Conservation (phyloP, 2,888 invertebrate species). For the Achlya flavicornis region DNA sequence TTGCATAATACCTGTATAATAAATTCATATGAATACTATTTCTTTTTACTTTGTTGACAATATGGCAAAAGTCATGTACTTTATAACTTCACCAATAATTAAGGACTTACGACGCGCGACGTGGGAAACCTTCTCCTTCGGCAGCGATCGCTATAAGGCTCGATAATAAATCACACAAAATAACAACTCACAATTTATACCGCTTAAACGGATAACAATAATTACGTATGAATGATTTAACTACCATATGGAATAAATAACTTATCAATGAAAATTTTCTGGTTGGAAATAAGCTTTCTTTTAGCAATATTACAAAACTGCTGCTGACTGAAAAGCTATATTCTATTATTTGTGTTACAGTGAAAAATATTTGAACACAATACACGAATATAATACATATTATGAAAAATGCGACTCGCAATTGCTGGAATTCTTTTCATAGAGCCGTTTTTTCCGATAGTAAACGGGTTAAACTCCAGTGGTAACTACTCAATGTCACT, state of each 20-base stretch:
- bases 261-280: background rate
- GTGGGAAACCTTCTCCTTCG: conserved; percentile 59
- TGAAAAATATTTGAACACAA: no score
- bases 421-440: no score
- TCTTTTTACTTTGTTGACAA: background rate
- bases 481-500: no score
- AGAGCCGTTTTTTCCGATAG: no score
- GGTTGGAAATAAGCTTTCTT: background rate
- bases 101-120: conserved; percentile 36
- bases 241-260: background rate
- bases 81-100: conserved; percentile 40
- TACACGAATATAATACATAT: no score
- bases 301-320: no score
- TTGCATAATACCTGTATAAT: no score
- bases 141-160: conserved; percentile 59
- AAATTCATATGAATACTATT: no score
- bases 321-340: no score
- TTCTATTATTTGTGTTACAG: no score
- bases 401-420: no score
- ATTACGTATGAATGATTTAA: conserved; percentile 37
- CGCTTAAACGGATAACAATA: conserved; percentile 61
- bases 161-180: conserved; percentile 64
- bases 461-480: no score
- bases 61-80: background rate
- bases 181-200: conserved; percentile 64